phyloP scores from a whole-genome alignment of 2,888 invertebrate species.

The Andricus curvator region DNA sequence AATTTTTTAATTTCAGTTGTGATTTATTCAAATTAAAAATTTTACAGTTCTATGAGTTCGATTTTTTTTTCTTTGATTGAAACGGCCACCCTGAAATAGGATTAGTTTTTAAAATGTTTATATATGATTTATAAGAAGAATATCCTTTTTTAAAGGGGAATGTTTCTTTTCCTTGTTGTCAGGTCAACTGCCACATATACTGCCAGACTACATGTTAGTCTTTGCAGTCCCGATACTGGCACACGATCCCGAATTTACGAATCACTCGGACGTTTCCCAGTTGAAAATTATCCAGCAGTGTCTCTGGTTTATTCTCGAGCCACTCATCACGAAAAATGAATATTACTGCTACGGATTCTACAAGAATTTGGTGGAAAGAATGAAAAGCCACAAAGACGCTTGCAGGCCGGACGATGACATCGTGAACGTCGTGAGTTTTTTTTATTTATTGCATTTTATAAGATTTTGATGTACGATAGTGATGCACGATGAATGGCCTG shows the following conservation, averaged over 20 bases:
- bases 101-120: conserved; percentile 22
- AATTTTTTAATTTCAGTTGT: too few species aligned
- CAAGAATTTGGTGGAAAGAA: conserved; percentile 94
- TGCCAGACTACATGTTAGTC: conserved; percentile 98
- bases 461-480: too few species aligned
- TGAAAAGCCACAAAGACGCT: conserved; percentile 96
- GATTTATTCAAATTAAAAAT: too few species aligned
- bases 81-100: not conserved
- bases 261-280: conserved; percentile 87
- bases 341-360: conserved; percentile 97
- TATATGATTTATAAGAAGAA: conserved; percentile 12
- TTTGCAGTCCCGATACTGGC: conserved; percentile 97
- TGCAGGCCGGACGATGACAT: conserved; percentile 90
- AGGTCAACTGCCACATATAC: conserved; percentile 89
- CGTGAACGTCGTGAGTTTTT: conserved; percentile 87
- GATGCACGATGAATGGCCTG: not conserved
- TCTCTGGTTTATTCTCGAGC: conserved; percentile 96
- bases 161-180: conserved; percentile 44
- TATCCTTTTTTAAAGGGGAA: conserved; percentile 32
- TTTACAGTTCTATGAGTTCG: too few species aligned
- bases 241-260: conserved; percentile 92
- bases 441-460: conserved; percentile 19
- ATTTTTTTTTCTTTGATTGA: too few species aligned
- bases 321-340: conserved; percentile 94
- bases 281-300: conserved; percentile 91